phyloP scores from a whole-genome alignment of 2,888 invertebrate species.

The Junonia oenone region DNA sequence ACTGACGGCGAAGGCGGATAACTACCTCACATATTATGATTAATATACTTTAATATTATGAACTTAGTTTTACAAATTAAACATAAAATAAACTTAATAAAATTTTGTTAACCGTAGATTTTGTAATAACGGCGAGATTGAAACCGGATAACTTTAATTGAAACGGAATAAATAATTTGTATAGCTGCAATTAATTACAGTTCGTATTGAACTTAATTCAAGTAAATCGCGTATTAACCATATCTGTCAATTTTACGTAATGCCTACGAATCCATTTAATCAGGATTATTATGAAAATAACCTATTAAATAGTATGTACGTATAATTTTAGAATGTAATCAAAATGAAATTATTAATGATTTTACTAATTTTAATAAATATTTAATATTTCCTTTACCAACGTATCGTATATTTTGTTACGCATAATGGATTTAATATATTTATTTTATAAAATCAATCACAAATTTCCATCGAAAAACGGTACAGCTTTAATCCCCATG shows the following conservation, averaged over 20 bases:
- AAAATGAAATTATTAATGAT: neutral
- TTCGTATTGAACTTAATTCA: neutral
- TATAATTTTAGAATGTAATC: neutral
- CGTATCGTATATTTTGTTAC: neutral
- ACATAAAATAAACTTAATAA: neutral
- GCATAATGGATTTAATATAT: neutral
- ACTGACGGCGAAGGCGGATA: constrained; percentile 36
- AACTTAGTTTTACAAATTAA: neutral
- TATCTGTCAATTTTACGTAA: neutral
- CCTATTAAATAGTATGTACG: neutral
- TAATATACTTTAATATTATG: neutral
- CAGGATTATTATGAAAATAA: neutral
- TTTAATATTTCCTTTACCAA: neutral
- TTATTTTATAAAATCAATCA: constrained; percentile 17
- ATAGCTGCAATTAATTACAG: neutral
- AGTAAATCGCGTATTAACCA: neutral
- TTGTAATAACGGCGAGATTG: neutral
- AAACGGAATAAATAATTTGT: neutral
- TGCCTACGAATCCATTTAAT: too few species aligned
- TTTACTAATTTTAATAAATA: neutral
- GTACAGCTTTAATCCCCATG: constrained; percentile 27
- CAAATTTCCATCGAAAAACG: constrained; percentile 12
- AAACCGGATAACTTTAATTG: neutral
- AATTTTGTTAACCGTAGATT: neutral
- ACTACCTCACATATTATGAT: neutral